Conservation (phyloP, 2,113 vertebrate species). For the Aegotheles bennettii region DNA sequence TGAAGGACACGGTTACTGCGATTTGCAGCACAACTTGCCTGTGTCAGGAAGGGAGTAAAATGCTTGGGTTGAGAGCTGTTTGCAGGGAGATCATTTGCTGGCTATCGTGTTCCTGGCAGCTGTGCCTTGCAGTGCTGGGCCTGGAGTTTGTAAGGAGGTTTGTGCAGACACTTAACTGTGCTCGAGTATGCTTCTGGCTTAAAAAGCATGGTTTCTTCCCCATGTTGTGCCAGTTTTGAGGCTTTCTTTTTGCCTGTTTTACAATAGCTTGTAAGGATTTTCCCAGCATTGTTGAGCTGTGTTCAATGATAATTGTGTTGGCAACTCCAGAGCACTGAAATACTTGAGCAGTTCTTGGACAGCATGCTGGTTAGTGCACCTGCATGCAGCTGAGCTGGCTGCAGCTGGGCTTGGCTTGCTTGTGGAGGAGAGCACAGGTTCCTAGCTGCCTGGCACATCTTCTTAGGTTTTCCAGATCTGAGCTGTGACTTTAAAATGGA, state of each 20-base stretch:
- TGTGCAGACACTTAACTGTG: fast-evolving
- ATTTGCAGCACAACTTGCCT: not conserved
- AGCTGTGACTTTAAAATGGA: not conserved
- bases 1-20: not conserved
- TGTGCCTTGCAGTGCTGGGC: not conserved
- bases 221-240: not conserved
- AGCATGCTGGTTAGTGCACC: not conserved
- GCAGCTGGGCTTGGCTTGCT: not conserved
- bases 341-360: not conserved
- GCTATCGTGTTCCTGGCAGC: not conserved
- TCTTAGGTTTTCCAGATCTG: not conserved
- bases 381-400: not conserved
- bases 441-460: not conserved
- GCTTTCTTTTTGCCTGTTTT: not conserved
- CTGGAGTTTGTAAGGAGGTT: not conserved
- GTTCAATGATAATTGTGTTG: not conserved
- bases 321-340: not conserved
- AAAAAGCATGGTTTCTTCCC: not conserved
- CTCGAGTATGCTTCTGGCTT: not conserved
- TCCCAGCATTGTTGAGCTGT: not conserved
- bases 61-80: not conserved
- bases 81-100: not conserved
- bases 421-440: not conserved
- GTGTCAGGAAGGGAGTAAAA: not conserved
- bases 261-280: not conserved